Conservation (phyloP, 2,888 invertebrate genomes). For the Netelia melanura region DNA sequence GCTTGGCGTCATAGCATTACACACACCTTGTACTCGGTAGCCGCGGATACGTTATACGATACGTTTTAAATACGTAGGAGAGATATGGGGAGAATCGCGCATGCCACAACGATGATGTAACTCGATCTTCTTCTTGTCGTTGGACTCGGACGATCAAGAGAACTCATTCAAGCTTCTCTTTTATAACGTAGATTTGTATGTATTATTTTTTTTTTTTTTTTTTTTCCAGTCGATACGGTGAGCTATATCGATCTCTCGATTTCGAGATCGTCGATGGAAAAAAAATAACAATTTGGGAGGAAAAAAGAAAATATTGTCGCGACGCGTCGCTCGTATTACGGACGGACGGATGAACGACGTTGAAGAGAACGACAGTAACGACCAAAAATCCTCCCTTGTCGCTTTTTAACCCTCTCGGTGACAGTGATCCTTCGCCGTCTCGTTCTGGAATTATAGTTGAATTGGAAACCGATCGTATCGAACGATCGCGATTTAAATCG, state of each 20-base stretch:
- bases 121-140: not conserved
- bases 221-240: no score
- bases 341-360: no score
- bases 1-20: not conserved
- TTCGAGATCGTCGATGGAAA: no score
- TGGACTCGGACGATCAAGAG: conserved; percentile 2
- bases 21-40: not conserved
- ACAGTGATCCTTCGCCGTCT: conserved; percentile 1
- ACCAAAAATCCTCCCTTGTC: conserved; percentile 20
- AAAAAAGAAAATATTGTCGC: no score
- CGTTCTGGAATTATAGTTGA: conserved; percentile 50
- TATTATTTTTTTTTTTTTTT: no score
- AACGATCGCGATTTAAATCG: not conserved
- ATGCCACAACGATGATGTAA: conserved; percentile 43
- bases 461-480: conserved; percentile 11
- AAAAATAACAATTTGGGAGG: no score
- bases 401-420: conserved; percentile 11
- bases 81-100: conserved; percentile 9
- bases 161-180: conserved; percentile 25
- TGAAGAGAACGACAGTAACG: no score
- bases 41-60: not conserved
- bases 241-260: no score
- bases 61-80: not conserved
- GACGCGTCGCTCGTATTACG: no score
- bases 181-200: not conserved